Evolutionary conservation across 2,888 invertebrate species (phyloP), one percentile per base, ranked within the genome.

Genomic region (Drosophila imparisetae): DNA sequence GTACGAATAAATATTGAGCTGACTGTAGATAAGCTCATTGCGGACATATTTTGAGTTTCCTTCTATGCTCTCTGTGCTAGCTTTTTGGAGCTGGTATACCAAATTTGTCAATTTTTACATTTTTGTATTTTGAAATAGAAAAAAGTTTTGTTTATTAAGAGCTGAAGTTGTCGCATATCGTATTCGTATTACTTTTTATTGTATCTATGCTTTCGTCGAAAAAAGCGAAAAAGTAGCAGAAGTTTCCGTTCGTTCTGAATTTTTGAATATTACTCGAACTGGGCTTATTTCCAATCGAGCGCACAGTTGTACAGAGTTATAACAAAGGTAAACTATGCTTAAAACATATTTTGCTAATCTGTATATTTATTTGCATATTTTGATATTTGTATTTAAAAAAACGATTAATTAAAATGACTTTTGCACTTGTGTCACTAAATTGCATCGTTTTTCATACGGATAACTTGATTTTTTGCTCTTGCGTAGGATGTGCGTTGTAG

Each of bases 401-500:
- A 2, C 7, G 4, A 7, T 1, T 7, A 21, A 15, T 7, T 45
- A 21, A 45, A 45, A 45, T 15, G 45, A 24, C 15, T 45, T 45
- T 24, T 45, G 15, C 45, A 24, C 15, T 45, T 45, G 7, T 15
- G 15, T 15, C 24, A 45, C 24, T 45, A 24, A 24, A 45, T 24
- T 45, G 45, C 15, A 45, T 15, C 24, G 15, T 2, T 24, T 45
- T 45, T 24, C 45, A 45, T 66, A 65, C 1, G 49, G 27, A 18
- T 18, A 27, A 5, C 27, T 29, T 49, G 27, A 36, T 27, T 27
- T 38, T 54, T n/a, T 27, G 11, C n/a, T 6, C n/a, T 45, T 30
- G 68, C 60, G 66, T 78, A 72, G 72, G 50, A 68, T 61, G 54
- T 76, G 67, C 67, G 72, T 38, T 78, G 78, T 78, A 68, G 66